Evolutionary conservation across 2,888 invertebrate genomes (phyloP).

Genomic region (Autographa gamma): DNA sequence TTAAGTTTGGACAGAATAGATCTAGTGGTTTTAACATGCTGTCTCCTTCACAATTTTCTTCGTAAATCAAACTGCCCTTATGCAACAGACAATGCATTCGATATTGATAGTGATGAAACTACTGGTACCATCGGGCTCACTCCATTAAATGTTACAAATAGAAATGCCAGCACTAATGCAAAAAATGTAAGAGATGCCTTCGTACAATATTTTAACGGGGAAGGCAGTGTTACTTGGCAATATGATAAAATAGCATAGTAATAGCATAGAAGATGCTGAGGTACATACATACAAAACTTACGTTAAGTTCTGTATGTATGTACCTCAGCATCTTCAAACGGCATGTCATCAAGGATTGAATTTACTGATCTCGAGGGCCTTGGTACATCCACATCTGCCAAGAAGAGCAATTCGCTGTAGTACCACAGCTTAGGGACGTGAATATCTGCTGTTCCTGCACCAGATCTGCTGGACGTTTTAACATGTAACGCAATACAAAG

Average conservation of each 20-base stretch:
- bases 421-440: slow-evolving; percentile 36
- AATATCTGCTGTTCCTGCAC: slow-evolving; percentile 27
- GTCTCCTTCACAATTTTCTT: slow-evolving; percentile 31
- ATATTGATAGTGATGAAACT: slow-evolving; percentile 14
- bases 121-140: slow-evolving; percentile 9
- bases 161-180: slow-evolving; percentile 23
- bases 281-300: no score
- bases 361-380: slow-evolving; percentile 22
- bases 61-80: slow-evolving; percentile 27
- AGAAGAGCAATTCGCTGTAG: slow-evolving; percentile 29
- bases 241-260: slow-evolving; percentile 22
- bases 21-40: slow-evolving; percentile 28
- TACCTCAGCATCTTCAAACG: slow-evolving; percentile 25
- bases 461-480: slow-evolving; percentile 15
- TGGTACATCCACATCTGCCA: slow-evolving; percentile 27
- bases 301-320: slow-evolving; percentile 9
- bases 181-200: slow-evolving; percentile 26
- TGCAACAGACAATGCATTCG: slow-evolving; percentile 31
- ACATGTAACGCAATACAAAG: slow-evolving; percentile 25
- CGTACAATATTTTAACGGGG: slow-evolving; percentile 23
- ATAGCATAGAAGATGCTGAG: slow-evolving; percentile 17
- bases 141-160: slow-evolving; percentile 8
- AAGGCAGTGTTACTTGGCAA: slow-evolving; percentile 27
- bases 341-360: slow-evolving; percentile 24
- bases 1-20: slow-evolving; percentile 26